Base-by-base conservation (phyloP, 1,140 invertebrate species). In the Himalopsyche phryganea region DNA sequence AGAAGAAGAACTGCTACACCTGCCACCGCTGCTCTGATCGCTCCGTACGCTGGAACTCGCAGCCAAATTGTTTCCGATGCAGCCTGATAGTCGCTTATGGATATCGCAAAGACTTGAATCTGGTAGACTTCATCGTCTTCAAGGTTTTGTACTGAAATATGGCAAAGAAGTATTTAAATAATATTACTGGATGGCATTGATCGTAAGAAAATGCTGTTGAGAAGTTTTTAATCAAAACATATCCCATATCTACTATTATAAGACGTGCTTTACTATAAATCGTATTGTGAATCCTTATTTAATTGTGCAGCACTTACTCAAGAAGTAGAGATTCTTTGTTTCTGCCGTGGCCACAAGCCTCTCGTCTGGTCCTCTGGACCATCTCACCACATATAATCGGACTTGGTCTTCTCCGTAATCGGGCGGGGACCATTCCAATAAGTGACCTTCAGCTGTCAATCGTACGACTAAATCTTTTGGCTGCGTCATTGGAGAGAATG, bases 371-470 rank as follows among this genome's bases (percentile, higher is more conserved):
- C 81, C 83, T 63, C 80, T 74, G 65, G 66, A 75, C 85, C 85
- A 87, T 60, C 78, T 79, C 0, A 88, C 80, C 0, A 77, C 74
- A 52, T 87, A 88, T 1, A 77, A 63, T 48, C 80, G 76, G 3
- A 87, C 67, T 32, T 74, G 69, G 18, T 86, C 79, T 13, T 71
- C 65, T 0, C 84, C 84, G 51, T 77, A 72, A 11, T 72, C 68
- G 0, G 90, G 89, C 14, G 86, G 81, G 45, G 84, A 78, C 90
- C 90, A 92, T 18, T 82, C 82, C 1, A 91, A 80, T 9, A 87
- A 71, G 68, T 83, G 85, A n/a, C 87, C 87, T 56, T 85, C 80
- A 7, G 71, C 72, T 0, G 80, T 81, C 13, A 78, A 72, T 36
- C 77, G 75, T 5, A 88, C 82, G 33, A 78, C 81, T 3, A 91